Evolutionary conservation across 2,888 invertebrate genomes (phyloP).

Genomic region (Cyrtodaria siliqua): DNA sequence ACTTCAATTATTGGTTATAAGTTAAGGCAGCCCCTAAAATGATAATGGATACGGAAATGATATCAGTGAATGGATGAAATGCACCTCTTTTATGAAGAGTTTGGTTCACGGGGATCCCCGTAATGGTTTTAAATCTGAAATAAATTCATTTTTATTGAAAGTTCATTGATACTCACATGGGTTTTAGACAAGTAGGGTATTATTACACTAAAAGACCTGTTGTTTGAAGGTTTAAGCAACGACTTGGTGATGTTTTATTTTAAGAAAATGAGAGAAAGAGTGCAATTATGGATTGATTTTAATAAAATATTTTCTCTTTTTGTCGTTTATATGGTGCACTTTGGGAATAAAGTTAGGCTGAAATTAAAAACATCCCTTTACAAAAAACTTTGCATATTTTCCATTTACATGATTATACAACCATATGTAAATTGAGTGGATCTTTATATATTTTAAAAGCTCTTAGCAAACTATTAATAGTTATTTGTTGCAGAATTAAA

Average conservation of each 20-base stretch:
- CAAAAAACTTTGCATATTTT: too few species aligned
- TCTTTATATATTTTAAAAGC: too few species aligned
- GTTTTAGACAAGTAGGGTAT: conserved; percentile 32
- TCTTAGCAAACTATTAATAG: too few species aligned
- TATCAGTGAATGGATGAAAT: conserved; percentile 39
- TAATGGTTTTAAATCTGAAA: conserved; percentile 62
- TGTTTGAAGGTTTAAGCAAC: conserved; percentile 11
- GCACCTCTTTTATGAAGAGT: conserved; percentile 42
- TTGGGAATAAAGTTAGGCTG: too few species aligned
- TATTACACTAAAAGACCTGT: conserved; percentile 47
- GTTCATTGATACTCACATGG: conserved; percentile 29
- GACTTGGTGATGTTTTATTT: conserved; percentile 1
- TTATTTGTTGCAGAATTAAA: too few species aligned
- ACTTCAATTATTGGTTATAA: conserved; percentile 61
- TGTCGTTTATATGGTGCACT: too few species aligned
- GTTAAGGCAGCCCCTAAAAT: conserved; percentile 43
- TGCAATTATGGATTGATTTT: not conserved
- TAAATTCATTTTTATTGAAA: conserved; percentile 63
- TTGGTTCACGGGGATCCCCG: conserved; percentile 21
- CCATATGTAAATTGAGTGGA: too few species aligned
- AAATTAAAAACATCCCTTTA: too few species aligned
- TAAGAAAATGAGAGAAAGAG: conserved; percentile 7
- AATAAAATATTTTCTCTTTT: too few species aligned
- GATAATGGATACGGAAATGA: conserved; percentile 55
- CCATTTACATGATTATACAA: too few species aligned